phyloP scores from a whole-genome alignment of 2,113 vertebrate genomes.

The Eulemur macaco region DNA sequence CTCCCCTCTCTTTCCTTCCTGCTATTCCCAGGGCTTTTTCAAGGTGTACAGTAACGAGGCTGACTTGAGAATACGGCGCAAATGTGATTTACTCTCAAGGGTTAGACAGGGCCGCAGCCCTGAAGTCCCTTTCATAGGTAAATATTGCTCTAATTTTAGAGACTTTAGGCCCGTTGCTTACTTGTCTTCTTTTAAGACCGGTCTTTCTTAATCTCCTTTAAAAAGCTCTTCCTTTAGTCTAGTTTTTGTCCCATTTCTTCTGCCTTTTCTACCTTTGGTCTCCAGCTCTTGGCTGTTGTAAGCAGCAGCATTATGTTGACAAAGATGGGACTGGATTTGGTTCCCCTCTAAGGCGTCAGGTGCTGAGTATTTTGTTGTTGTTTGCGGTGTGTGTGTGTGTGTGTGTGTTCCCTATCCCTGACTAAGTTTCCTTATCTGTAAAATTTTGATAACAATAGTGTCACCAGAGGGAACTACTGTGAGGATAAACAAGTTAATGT shows the following conservation, averaged over 20 bases:
- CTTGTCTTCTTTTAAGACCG: conserved; percentile 22
- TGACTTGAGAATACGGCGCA: background rate
- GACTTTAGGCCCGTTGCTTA: background rate
- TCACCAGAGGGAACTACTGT: background rate
- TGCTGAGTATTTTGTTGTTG: background rate
- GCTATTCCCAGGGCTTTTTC: background rate
- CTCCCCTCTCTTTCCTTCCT: background rate
- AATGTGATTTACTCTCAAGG: background rate
- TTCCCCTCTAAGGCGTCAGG: background rate
- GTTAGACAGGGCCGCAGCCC: background rate
- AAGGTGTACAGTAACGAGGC: background rate
- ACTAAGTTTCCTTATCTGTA: background rate
- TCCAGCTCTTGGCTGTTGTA: background rate
- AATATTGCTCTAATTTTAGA: background rate
- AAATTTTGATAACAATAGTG: background rate
- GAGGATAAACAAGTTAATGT: background rate
- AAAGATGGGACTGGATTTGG: background rate
- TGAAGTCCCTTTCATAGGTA: background rate
- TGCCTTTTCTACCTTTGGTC: background rate
- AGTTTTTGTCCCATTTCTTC: background rate
- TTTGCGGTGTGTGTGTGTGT: too few relatives aligned
- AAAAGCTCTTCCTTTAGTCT: background rate
- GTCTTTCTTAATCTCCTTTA: background rate
- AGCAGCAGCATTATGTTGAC: background rate
- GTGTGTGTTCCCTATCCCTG: background rate